phyloP scores from a whole-genome alignment of 2,888 invertebrate species.

The Zhuqinia jingwanae region DNA sequence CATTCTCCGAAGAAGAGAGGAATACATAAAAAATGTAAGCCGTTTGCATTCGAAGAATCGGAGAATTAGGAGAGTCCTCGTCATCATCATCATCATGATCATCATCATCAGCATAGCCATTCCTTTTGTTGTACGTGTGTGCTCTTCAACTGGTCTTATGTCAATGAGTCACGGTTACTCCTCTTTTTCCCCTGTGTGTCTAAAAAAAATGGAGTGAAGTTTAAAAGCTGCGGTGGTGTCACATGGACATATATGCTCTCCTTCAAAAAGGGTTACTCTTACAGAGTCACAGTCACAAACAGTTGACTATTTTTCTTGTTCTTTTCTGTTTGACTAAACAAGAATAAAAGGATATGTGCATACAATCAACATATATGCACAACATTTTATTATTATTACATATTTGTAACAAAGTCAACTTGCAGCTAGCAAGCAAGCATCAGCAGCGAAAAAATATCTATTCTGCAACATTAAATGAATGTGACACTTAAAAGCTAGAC shows the following conservation, averaged over 20 bases:
- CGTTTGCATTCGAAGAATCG: not conserved
- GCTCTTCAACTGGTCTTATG: constrained; percentile 50
- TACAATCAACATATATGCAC: constrained; percentile 15
- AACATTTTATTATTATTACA: constrained; percentile 4
- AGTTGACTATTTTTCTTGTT: not conserved
- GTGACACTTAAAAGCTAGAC: constrained; percentile 41
- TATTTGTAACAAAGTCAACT: not conserved
- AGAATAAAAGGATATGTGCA: constrained; percentile 7
- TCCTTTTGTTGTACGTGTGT: not conserved
- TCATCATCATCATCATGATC: not conserved
- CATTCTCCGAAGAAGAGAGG: too few relatives aligned
- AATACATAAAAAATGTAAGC: constrained; percentile 30
- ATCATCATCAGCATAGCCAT: not conserved
- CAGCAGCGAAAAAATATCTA: not conserved
- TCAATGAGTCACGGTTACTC: constrained; percentile 66
- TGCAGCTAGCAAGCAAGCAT: constrained; percentile 1
- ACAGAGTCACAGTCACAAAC: too few relatives aligned
- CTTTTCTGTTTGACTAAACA: constrained; percentile 43
- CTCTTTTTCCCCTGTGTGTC: not conserved
- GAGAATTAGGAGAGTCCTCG: constrained; percentile 5
- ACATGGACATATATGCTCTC: constrained; percentile 12
- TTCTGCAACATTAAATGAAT: constrained; percentile 37
- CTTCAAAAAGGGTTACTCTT: not conserved
- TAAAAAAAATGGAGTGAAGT: constrained; percentile 5
- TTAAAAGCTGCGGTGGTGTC: constrained; percentile 4